Conservation (phyloP, 2,888 invertebrate species). For the Yponomeuta plumbellus region DNA sequence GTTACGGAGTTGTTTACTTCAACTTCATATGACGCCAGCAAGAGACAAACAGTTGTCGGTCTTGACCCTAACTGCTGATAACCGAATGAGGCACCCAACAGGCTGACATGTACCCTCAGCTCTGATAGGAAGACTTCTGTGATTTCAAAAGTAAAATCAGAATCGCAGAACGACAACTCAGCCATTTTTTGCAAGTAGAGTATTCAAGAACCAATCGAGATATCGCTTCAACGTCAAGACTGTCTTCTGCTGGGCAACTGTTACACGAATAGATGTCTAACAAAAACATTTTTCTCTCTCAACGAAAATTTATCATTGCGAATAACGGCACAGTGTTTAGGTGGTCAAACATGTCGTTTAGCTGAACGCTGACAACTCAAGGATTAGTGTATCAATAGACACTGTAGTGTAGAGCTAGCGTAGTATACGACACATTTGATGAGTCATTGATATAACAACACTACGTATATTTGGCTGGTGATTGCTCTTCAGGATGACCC, state of each 20-base stretch:
- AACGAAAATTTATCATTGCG: slow-evolving; percentile 11
- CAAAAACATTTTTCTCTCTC: background rate
- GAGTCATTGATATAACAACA: slow-evolving; percentile 23
- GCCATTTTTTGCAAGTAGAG: too few species aligned
- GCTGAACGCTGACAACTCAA: slow-evolving; percentile 14
- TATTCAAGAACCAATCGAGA: too few species aligned
- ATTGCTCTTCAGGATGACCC: slow-evolving; percentile 18
- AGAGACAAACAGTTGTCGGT: slow-evolving; percentile 33
- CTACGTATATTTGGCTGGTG: slow-evolving; percentile 19
- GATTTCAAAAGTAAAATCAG: background rate
- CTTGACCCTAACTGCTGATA: slow-evolving; percentile 39
- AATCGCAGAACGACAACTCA: too few species aligned
- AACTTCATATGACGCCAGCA: slow-evolving; percentile 33
- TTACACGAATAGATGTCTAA: background rate
- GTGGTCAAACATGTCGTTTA: slow-evolving; percentile 8
- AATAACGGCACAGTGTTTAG: slow-evolving; percentile 9
- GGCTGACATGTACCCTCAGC: background rate
- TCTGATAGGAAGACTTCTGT: background rate
- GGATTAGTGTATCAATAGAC: slow-evolving; percentile 4
- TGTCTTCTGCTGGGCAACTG: background rate
- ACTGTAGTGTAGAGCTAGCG: background rate
- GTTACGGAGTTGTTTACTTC: background rate
- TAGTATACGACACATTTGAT: slow-evolving; percentile 14
- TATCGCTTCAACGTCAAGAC: too few species aligned
- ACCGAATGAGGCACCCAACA: slow-evolving; percentile 26